Evolutionary conservation across 2,797 vertebrate genomes (phyloP).

Genomic region (Gymnopithys bicolor): DNA sequence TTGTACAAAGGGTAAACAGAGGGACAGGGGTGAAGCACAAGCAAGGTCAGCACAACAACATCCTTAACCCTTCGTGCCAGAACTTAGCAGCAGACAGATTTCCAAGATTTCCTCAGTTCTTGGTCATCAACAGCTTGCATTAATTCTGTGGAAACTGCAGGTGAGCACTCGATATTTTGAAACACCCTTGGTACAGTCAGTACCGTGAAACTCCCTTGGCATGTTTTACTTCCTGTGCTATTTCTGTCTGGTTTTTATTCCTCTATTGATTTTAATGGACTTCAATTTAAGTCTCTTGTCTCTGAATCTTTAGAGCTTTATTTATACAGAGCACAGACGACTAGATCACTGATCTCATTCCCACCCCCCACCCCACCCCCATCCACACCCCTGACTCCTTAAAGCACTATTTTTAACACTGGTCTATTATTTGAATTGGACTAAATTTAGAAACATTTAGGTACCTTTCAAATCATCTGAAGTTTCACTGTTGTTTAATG

Average conservation of each 20-base stretch:
- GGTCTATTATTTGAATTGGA: neutral
- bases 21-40: neutral
- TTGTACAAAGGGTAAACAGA: neutral
- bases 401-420: neutral
- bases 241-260: slow-evolving; percentile 51
- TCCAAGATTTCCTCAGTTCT: neutral
- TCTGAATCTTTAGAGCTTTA: slow-evolving; percentile 44
- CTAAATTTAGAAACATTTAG: slow-evolving; percentile 36
- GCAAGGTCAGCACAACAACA: accelerated
- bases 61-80: neutral
- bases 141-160: neutral
- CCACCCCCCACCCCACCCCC: too few relatives aligned
- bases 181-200: neutral
- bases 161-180: neutral
- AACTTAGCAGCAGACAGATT: neutral
- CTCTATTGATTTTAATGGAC: slow-evolving; percentile 57
- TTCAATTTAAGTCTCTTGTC: slow-evolving; percentile 52
- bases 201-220: neutral
- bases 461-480: slow-evolving; percentile 2
- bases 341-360: neutral
- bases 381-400: neutral
- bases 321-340: slow-evolving; percentile 23
- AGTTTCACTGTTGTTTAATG: slow-evolving; percentile 28
- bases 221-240: slow-evolving; percentile 12
- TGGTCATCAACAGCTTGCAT: neutral